Base-by-base conservation (phyloP, 2,797 vertebrate species). In the Pachyuromys duprasi region DNA sequence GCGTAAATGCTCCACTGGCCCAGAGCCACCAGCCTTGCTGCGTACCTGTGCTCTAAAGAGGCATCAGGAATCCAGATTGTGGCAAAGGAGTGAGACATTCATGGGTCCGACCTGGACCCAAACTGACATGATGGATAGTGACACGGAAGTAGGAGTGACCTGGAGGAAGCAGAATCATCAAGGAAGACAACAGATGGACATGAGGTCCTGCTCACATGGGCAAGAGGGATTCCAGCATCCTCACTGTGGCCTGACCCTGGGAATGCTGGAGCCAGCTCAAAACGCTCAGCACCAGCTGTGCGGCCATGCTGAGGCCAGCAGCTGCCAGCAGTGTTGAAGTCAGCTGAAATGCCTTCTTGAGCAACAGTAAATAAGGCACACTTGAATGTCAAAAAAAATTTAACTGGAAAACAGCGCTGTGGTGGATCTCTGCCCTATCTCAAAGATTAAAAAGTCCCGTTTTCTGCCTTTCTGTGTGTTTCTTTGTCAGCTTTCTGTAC, bases 401-500 rank as follows among this genome's bases (percentile, higher is more conserved):
- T 62, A 94, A 93, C 55, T 63, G 42, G 93, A 57, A 92, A 72
- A 80, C 53, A 55, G 70, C 80, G 78, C 39, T 36, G n/a, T 67
- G 69, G 24, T 72, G 55, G 83, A 15, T 93, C 84, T 96, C 55
- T 76, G 57, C 45, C 74, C 5, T 12, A 91, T 67, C 83, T 89
- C 74, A 80, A 92, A 90, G 74, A 94, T 42, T 8, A 67, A 83
- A 72, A 89, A 67, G 65, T 67, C 20, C 79, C 36, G 72, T 90
- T 96, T 96, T 83, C 55, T 78, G 94, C 89, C 28, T 12, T 72
- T 89, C 83, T 57, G 53, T 75, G 86, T 79, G 86, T 82, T 78
- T 93, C 76, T 82, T 60, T 93, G 75, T 96, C 83, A 89, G 93
- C 67, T 96, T 96, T 94, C 81, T 92, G 13, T 65, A 83, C 86